Evolutionary conservation across 2,888 invertebrate genomes (phyloP).

Genomic region (Patella caerulea): DNA sequence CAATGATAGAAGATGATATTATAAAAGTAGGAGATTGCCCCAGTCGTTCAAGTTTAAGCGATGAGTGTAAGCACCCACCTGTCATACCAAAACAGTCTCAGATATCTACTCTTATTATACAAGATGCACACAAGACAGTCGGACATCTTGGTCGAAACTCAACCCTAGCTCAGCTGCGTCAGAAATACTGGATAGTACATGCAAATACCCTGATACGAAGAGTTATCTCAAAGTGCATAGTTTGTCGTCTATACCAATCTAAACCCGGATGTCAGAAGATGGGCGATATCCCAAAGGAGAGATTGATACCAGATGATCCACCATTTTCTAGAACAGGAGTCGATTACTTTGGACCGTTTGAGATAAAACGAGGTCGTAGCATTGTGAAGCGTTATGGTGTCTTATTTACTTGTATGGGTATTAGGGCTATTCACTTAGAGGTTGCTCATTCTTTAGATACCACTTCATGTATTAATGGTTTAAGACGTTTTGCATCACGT

Average conservation of each 20-base stretch:
- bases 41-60: not conserved
- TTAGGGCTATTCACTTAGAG: slow-evolving; percentile 36
- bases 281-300: slow-evolving; percentile 1
- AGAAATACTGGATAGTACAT: slow-evolving; percentile 17
- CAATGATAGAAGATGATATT: not conserved
- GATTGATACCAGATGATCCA: not conserved
- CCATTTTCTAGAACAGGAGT: slow-evolving; percentile 7
- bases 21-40: not conserved
- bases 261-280: slow-evolving; percentile 5
- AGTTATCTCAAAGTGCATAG: not conserved
- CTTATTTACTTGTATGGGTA: slow-evolving; percentile 37
- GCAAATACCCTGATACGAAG: not conserved
- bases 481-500: slow-evolving; percentile 29
- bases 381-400: slow-evolving; percentile 38
- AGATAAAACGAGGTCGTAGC: slow-evolving; percentile 31
- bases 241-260: not conserved
- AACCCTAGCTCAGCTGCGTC: not conserved
- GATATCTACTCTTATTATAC: not conserved
- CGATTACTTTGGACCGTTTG: slow-evolving; percentile 40
- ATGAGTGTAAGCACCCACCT: not conserved
- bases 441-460: slow-evolving; percentile 30
- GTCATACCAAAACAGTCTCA: not conserved
- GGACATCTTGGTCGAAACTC: slow-evolving; percentile 3
- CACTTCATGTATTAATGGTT: slow-evolving; percentile 29
- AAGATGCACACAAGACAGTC: not conserved